phyloP scores from a whole-genome alignment of 2,113 vertebrate species.

The Narcine bancroftii region DNA sequence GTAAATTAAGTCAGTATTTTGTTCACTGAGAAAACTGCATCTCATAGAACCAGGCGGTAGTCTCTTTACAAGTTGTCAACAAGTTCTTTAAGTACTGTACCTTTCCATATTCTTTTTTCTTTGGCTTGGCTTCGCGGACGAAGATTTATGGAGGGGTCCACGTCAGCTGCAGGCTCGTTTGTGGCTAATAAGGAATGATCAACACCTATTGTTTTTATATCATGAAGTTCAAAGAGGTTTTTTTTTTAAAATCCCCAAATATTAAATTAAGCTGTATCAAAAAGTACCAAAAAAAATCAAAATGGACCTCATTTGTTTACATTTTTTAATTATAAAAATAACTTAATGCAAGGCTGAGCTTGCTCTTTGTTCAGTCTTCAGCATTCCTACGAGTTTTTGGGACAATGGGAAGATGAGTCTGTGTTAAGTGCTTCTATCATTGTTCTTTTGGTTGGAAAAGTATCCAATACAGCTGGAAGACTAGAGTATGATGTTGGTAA shows the following conservation, averaged over 20 bases:
- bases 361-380: not conserved
- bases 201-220: not conserved
- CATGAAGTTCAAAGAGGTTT: not conserved
- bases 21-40: slow-evolving; percentile 7
- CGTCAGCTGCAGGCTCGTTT: too few species aligned
- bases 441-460: slow-evolving; percentile 77
- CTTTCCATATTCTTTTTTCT: not conserved
- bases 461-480: slow-evolving; percentile 83
- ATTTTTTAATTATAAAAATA: slow-evolving; percentile 37
- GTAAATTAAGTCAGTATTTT: not conserved
- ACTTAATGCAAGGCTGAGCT: slow-evolving; percentile 27
- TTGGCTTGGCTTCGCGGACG: too few species aligned
- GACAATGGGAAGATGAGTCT: slow-evolving; percentile 78
- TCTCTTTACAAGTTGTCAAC: slow-evolving; percentile 20
- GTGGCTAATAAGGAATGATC: slow-evolving; percentile 5
- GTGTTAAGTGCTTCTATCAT: slow-evolving; percentile 95
- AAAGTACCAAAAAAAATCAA: slow-evolving; percentile 34
- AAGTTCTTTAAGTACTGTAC: slow-evolving; percentile 23
- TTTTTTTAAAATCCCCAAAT: not conserved
- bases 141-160: too few species aligned
- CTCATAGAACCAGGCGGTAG: not conserved
- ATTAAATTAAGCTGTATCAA: slow-evolving; percentile 37
- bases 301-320: slow-evolving; percentile 19
- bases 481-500: slow-evolving; percentile 83
- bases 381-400: slow-evolving; percentile 64